Base-by-base conservation (phyloP, 2,797 vertebrate species). In the Phataginus tetradactyla region DNA sequence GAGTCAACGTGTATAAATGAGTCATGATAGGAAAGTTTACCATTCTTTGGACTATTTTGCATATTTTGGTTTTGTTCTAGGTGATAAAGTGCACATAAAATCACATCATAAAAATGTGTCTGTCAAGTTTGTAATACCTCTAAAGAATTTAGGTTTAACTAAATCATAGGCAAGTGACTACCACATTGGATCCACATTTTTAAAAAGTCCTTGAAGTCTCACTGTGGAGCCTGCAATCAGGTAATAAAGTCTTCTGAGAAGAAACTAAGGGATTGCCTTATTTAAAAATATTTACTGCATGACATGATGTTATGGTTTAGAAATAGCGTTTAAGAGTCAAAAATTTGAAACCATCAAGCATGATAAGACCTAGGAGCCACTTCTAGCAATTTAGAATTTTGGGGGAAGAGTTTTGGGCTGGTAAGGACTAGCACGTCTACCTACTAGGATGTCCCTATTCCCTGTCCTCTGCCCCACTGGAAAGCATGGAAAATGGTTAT, bases 131-230 rank as follows among this genome's bases (percentile, higher is more conserved):
- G 1, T 74, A 51, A 57, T 83, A 34, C n/a, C 90, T 27, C 23
- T 57, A 64, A 66, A 64, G 66, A 92, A 85, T 94, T 53, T 64
- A 64, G 32, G 51, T 72, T 87, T 91, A 25, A 45, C 13, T 59
- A 64, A 55, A 14, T 63, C 39, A 12, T 18, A 79, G 59, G 49
- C 42, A 68, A n/a, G 29, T 75, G 23, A 79, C 8, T 34, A 27
- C 49, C 32, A 9, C 12, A 5, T 10, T 25, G 32, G 14, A n/a
- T 25, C 63, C 86, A 53, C 27, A 20, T 49, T 86, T 90, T 88
- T 8, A 4, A 37, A 42, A 86, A 86, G 23, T 37, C 11, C 34
- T 93, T 55, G 61, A 37, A 55, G 57, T 49, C 1, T 17, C 4
- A 14, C 25, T 69, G 42, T 71, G 23, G 55, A 69, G 34, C 17